phyloP scores from a whole-genome alignment of 2,888 invertebrate genomes.

The Drosophila ezoana region DNA sequence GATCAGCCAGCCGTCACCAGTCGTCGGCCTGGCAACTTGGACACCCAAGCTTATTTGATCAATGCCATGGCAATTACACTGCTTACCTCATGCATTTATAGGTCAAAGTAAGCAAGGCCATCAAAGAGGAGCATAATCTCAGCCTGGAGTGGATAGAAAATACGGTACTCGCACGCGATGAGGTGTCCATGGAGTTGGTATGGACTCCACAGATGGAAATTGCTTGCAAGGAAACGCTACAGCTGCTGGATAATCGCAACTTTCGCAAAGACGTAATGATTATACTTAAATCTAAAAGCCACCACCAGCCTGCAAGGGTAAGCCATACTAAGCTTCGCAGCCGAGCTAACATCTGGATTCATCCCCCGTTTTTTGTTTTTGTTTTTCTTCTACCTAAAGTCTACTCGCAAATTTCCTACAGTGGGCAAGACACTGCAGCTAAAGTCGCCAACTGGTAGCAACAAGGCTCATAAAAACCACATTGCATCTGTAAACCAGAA shows the following conservation, averaged over 20 bases:
- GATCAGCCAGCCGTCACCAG: constrained; percentile 26
- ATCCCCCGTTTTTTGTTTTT: constrained; percentile 20
- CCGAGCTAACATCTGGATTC: not conserved
- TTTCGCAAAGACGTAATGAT: constrained; percentile 89
- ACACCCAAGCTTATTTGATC: constrained; percentile 56
- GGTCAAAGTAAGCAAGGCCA: constrained; percentile 86
- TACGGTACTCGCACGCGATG: constrained; percentile 86
- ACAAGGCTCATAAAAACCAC: constrained; percentile 73
- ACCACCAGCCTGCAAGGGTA: constrained; percentile 78
- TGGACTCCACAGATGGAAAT: constrained; percentile 88
- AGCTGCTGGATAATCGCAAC: constrained; percentile 88
- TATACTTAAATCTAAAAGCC: constrained; percentile 87
- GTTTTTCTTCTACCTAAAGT: constrained; percentile 63
- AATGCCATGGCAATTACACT: constrained; percentile 35
- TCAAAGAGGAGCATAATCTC: constrained; percentile 87
- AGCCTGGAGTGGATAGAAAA: constrained; percentile 87
- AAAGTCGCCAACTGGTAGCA: constrained; percentile 82
- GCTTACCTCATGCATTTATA: constrained; percentile 63
- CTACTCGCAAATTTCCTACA: constrained; percentile 82
- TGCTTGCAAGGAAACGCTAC: constrained; percentile 87
- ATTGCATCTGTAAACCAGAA: constrained; percentile 49
- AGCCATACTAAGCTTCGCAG: constrained; percentile 5
- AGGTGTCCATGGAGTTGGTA: constrained; percentile 86
- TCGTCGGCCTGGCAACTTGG: constrained; percentile 54
- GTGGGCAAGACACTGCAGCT: constrained; percentile 80